Evolutionary conservation across 2,888 invertebrate species (phyloP).

Genomic region (Microplitis deprimator): DNA sequence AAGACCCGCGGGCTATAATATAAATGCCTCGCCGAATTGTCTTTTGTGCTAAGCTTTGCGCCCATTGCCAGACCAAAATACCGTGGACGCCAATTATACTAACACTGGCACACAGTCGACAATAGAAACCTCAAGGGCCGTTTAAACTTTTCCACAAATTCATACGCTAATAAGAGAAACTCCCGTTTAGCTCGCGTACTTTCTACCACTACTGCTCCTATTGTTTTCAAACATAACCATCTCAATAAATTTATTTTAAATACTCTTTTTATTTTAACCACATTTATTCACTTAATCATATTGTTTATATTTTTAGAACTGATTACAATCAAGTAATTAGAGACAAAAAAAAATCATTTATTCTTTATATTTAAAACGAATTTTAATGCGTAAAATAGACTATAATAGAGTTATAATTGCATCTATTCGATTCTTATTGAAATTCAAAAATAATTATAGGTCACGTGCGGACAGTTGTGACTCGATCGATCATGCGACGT

Average conservation of each 20-base stretch:
- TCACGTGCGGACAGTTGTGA: slow-evolving; percentile 65
- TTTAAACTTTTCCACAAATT: slow-evolving; percentile 36
- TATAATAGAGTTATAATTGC: no score
- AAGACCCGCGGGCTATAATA: slow-evolving; percentile 17
- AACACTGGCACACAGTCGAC: slow-evolving; percentile 20
- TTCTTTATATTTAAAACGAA: no score
- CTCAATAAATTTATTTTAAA: not conserved
- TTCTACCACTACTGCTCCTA: not conserved
- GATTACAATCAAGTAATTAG: no score
- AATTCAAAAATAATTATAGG: slow-evolving; percentile 61
- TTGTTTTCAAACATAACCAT: slow-evolving; percentile 2
- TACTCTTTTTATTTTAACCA: not conserved
- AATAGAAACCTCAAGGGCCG: slow-evolving; percentile 21
- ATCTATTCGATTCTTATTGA: no score
- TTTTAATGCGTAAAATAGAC: no score
- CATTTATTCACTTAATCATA: not conserved
- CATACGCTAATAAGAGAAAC: not conserved
- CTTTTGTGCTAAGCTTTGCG: slow-evolving; percentile 38
- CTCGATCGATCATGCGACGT: slow-evolving; percentile 38
- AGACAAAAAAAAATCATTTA: no score
- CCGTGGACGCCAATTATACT: slow-evolving; percentile 39
- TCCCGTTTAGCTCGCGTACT: not conserved
- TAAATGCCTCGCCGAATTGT: slow-evolving; percentile 34
- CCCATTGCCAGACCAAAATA: slow-evolving; percentile 41
- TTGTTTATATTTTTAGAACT: not conserved